Evolutionary conservation across 2,888 invertebrate species (phyloP).

Genomic region (Thymelicus acteon): DNA sequence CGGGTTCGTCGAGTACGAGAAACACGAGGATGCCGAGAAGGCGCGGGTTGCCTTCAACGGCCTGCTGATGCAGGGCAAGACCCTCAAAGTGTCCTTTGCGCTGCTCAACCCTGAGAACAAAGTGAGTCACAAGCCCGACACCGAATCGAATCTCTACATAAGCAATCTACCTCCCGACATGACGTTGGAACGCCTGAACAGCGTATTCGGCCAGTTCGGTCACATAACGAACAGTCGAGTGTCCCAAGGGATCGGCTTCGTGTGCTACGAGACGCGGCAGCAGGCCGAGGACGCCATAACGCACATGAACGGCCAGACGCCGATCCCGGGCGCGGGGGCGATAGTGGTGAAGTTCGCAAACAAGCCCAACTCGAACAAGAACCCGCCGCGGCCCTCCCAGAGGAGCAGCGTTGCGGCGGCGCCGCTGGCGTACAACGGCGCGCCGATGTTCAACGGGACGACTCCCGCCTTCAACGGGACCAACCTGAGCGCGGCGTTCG

Average conservation of each 20-base stretch:
- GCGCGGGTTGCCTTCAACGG: conserved; percentile 82
- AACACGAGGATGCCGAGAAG: conserved; percentile 83
- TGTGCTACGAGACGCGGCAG: conserved; percentile 75
- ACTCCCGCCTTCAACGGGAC: conserved; percentile 72
- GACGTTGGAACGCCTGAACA: conserved; percentile 79
- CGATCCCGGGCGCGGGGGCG: conserved; percentile 73
- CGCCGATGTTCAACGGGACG: conserved; percentile 72
- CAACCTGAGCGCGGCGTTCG: conserved; percentile 70
- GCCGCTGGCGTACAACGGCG: conserved; percentile 73
- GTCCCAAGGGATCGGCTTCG: conserved; percentile 81
- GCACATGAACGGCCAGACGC: conserved; percentile 75
- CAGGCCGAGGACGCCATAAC: conserved; percentile 81
- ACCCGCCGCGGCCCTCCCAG: conserved; percentile 69
- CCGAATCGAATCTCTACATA: conserved; percentile 81
- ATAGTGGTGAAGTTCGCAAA: conserved; percentile 81
- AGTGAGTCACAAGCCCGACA: conserved; percentile 80
- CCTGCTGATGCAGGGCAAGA: conserved; percentile 81
- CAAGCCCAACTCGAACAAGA: conserved; percentile 77
- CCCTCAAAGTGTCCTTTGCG: conserved; percentile 81
- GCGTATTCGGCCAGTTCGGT: conserved; percentile 74
- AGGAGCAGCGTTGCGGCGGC: conserved; percentile 62
- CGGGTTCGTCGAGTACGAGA: conserved; percentile 81
- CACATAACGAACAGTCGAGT: conserved; percentile 80
- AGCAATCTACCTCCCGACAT: conserved; percentile 82
- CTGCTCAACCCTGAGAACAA: conserved; percentile 82